Base-by-base conservation (phyloP, 2,888 invertebrate genomes). In the Eristalinus sepulchralis region DNA sequence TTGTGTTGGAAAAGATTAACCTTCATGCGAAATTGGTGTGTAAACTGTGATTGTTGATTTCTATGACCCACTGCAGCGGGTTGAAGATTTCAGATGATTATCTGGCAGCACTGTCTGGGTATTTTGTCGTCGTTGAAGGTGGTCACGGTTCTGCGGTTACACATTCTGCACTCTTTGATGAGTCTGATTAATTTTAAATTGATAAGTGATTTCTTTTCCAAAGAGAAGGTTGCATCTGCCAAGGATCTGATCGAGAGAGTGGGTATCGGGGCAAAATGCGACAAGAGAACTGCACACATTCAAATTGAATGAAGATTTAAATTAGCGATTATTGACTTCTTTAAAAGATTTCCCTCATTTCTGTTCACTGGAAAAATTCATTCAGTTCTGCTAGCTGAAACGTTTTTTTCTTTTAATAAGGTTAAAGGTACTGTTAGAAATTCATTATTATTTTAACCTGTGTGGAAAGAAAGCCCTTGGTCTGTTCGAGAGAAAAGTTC, bases 1-100 rank as follows among this genome's bases (percentile, higher is more conserved):
- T 13, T 72, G n/a, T 63, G 57, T 86, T 86, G 66, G 70, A 78
- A 86, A 83, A 83, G 83, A 86, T 86, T 86, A 86, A 86, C 86
- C 83, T 86, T 86, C 75, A 79, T 82, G 66, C 24, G 71, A 83
- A 86, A 79, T 86, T 76, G 67, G 73, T 59, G 70, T 81, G 36
- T 76, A 72, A 75, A 70, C 67, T 68, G 66, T 34, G 57, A 47
- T 47, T 81, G 62, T 20, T 36, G 63, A 66, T 76, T 81, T 72
- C 76, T 72, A n/a, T 24, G 72, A 63, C 17, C 68, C 68, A 73
- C 59, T 78, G 47, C 47, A 47, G 8, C 47, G 47, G 47, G n/a
- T 47, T 5, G 47, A 8, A 17, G 47, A 47, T 47, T 47, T 47
- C 47, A 8, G 47, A 47, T 47, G 47, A 47, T 47, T 47, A 47